phyloP scores from a whole-genome alignment of 2,113 vertebrate genomes.

The Platichthys stellatus region DNA sequence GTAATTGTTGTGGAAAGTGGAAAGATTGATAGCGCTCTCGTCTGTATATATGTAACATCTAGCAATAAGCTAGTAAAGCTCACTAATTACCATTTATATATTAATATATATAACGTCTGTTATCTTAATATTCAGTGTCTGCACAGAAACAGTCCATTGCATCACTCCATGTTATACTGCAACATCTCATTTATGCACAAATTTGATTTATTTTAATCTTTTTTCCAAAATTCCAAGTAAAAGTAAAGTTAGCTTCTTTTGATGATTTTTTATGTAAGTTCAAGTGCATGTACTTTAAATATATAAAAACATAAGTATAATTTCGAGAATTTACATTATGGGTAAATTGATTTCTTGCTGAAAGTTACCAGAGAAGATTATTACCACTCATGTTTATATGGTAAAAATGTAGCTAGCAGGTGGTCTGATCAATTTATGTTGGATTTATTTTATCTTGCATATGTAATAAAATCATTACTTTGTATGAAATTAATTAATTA shows the following conservation, averaged over 20 bases:
- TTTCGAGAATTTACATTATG: too few species aligned
- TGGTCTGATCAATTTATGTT: too few species aligned
- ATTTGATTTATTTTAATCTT: not conserved
- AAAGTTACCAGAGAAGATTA: not conserved
- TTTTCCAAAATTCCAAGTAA: too few species aligned
- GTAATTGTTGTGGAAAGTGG: not conserved
- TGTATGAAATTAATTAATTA: too few species aligned
- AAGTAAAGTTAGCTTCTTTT: too few species aligned
- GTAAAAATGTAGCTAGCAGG: not conserved
- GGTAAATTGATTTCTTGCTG: not conserved
- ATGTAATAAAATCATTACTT: too few species aligned
- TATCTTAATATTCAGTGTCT: not conserved
- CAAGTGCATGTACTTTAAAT: too few species aligned
- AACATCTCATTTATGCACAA: not conserved
- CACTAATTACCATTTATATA: not conserved
- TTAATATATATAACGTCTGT: not conserved
- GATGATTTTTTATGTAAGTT: too few species aligned
- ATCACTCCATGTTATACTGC: not conserved
- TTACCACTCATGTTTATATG: not conserved
- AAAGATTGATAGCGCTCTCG: not conserved
- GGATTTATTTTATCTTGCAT: too few species aligned
- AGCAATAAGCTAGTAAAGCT: not conserved
- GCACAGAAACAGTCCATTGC: not conserved
- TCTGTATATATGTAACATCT: not conserved
- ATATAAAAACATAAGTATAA: too few species aligned